Percentiles rank a stretch among this genome's conserved stretches.
phyloP scores from a whole-genome alignment of 2,888 invertebrate species.

The Dione juno region DNA sequence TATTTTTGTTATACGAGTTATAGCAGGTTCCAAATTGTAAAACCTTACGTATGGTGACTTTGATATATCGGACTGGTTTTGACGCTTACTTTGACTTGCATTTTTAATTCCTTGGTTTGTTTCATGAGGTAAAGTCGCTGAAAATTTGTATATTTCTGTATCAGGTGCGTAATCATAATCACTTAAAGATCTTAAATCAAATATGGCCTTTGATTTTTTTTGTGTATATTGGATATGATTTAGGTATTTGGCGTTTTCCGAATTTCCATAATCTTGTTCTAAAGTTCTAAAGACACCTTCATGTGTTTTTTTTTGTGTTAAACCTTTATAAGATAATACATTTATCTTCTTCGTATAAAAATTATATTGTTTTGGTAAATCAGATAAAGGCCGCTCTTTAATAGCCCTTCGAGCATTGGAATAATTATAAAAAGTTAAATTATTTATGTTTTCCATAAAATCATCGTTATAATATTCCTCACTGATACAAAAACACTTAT shows the following conservation, averaged over 20 bases:
- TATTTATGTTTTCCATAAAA: constrained; percentile 5
- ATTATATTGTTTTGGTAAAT: constrained; percentile 9
- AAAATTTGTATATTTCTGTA: constrained; percentile 14
- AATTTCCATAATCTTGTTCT: background rate
- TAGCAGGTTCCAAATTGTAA: constrained; percentile 64
- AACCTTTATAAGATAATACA: constrained; percentile 23
- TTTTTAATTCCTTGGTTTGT: background rate
- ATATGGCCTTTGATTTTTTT: background rate
- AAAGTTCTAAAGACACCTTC: background rate
- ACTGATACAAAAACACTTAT: constrained; percentile 48
- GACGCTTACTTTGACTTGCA: background rate
- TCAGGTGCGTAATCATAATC: constrained; percentile 40
- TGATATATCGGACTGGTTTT: constrained; percentile 10
- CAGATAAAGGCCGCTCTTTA: background rate
- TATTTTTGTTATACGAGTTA: constrained; percentile 44
- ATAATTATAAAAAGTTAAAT: background rate
- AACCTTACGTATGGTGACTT: constrained; percentile 52
- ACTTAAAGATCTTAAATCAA: constrained; percentile 31
- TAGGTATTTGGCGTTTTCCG: background rate
- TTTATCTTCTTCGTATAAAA: background rate
- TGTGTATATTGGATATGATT: background rate
- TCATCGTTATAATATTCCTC: constrained; percentile 54
- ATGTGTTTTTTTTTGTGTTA: background rate
- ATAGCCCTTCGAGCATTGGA: constrained; percentile 26
- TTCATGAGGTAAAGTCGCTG: constrained; percentile 15